Conservation (phyloP, 2,888 invertebrate species). For the Drosophila rubida region DNA sequence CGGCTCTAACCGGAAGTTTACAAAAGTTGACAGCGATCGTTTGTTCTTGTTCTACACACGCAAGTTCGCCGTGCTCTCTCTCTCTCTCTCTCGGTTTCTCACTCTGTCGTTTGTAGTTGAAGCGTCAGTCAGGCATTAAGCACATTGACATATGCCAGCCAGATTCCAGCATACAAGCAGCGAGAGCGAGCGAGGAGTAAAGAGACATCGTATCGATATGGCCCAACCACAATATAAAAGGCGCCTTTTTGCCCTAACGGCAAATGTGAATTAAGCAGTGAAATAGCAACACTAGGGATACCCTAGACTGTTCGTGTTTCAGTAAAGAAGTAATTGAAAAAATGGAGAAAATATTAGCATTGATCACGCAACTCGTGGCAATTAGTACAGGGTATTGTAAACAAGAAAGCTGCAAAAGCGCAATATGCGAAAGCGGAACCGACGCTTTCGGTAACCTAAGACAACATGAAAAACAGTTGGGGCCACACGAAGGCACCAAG, state of each 20-base stretch:
- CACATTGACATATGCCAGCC: constrained; percentile 71
- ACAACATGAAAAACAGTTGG: constrained; percentile 67
- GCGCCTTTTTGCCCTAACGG: constrained; percentile 52
- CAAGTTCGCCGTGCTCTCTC: constrained; percentile 15
- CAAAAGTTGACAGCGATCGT: constrained; percentile 74
- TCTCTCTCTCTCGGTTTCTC: constrained; percentile 25
- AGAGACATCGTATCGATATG: constrained; percentile 60
- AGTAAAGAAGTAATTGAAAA: neutral
- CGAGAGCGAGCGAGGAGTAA: constrained; percentile 16
- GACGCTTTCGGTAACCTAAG: constrained; percentile 71
- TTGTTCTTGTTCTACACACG: constrained; percentile 45
- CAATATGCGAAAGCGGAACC: constrained; percentile 73
- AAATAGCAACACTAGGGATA: constrained; percentile 4
- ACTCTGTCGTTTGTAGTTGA: constrained; percentile 25
- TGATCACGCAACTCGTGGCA: neutral
- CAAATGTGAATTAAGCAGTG: neutral
- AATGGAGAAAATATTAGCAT: no score
- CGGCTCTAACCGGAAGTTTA: constrained; percentile 73
- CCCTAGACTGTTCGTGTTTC: no score
- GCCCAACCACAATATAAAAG: constrained; percentile 63
- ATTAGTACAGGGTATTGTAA: constrained; percentile 23
- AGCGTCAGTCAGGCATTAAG: constrained; percentile 72
- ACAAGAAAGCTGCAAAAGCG: constrained; percentile 47
- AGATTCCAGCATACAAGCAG: constrained; percentile 51
- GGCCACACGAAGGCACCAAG: constrained; percentile 55